Evolutionary conservation across 2,797 vertebrate genomes (phyloP), one percentile per base, ranked within the genome.

Genomic region (Podarcis siculus): DNA sequence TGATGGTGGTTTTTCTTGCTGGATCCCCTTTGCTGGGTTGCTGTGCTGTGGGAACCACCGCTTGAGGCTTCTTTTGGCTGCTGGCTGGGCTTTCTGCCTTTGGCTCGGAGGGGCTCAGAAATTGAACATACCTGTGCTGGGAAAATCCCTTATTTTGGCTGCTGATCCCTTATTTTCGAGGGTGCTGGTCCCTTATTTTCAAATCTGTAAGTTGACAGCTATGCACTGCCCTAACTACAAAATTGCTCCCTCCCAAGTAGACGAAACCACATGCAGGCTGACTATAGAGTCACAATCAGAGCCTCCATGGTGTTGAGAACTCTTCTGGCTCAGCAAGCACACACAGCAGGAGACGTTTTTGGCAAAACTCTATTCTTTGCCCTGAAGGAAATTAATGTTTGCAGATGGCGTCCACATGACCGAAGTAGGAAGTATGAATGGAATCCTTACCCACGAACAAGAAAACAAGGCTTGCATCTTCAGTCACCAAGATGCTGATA

Each of bases 391-490:
- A 49, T 49, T 25, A 58, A 32, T 21, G 9, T 30, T 10, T 17
- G 69, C 78, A 89, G 35, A 55, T 81, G 69, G 55, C 32, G 69
- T 81, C 83, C 87, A 67, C 71, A 80, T 85, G 77, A 61, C 9
- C 3, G 7, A 67, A 67, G 27, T 30, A 42, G n/a, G 39, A 76
- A 83, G 3, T 58, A 88, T 78, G 78, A 85, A 39, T 85, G 87
- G 69, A 81, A 85, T 89, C 79, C 79, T 81, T 80, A 37, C 58
- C 83, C 39, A 37, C n/a, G 39, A 85, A 69, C 69, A 81, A 55
- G n/a, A 85, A 81, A 85, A 73, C 37, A 66, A 66, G 55, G 45
- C 66, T 77, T 75, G 58, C 55, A 21, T 87, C 64, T 88, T 71
- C 71, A 67, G 83, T n/a, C 69, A 67, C 55, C 42, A 39, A 85